Evolutionary conservation across 2,113 vertebrate genomes (phyloP).

Genomic region (Trichechus manatus): DNA sequence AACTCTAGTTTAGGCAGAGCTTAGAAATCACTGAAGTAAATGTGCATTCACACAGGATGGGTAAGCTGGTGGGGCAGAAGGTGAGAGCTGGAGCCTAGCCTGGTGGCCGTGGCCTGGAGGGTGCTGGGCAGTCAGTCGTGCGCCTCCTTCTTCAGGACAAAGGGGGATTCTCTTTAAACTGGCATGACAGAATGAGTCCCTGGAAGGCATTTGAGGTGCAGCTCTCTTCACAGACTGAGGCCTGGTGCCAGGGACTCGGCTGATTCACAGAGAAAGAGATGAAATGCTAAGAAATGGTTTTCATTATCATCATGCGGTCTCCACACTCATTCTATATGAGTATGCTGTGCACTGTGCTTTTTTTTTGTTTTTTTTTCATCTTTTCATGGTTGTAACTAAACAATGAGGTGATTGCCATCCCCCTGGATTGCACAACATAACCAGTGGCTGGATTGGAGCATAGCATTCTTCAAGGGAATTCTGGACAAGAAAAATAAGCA

Average conservation of each 20-base stretch:
- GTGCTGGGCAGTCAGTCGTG: not conserved
- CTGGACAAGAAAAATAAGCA: slow-evolving; percentile 69
- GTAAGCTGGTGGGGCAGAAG: not conserved
- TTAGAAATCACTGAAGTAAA: not conserved
- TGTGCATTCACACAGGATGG: not conserved
- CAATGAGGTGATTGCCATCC: slow-evolving; percentile 75
- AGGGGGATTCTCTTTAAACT: not conserved
- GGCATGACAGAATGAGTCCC: not conserved
- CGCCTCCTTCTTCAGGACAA: not conserved
- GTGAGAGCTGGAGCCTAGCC: not conserved
- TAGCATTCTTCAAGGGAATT: slow-evolving; percentile 54
- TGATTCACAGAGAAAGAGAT: slow-evolving; percentile 52
- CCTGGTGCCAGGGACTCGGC: slow-evolving; percentile 41
- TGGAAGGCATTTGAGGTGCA: not conserved
- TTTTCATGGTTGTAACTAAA: slow-evolving; percentile 76
- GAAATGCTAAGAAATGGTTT: slow-evolving; percentile 56
- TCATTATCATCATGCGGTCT: slow-evolving; percentile 62
- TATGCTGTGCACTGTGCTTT: not conserved
- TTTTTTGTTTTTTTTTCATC: slow-evolving; percentile 61
- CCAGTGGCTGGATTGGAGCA: slow-evolving; percentile 1
- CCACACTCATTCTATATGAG: slow-evolving; percentile 46
- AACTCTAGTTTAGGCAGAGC: not conserved
- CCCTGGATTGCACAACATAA: slow-evolving; percentile 36
- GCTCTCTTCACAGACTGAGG: slow-evolving; percentile 60
- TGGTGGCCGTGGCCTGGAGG: not conserved